Evolutionary conservation across 2,888 invertebrate genomes (phyloP).

Genomic region (Carpatolechia fugitivella): DNA sequence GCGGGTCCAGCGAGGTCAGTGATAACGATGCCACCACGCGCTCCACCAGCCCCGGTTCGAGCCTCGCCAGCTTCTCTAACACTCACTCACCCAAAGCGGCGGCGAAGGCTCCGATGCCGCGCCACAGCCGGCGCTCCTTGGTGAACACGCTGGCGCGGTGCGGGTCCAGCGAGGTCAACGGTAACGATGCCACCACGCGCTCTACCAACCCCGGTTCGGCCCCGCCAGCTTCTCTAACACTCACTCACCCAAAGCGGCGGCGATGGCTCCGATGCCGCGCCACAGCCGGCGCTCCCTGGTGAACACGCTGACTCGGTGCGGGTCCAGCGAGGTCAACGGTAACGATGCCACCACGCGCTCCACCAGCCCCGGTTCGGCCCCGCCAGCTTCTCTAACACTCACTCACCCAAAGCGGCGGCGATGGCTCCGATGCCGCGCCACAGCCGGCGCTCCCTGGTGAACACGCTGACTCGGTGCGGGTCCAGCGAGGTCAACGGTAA

Average conservation of each 20-base stretch:
- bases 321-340: constrained; percentile 64
- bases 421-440: constrained; percentile 71
- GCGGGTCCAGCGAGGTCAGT: constrained; percentile 63
- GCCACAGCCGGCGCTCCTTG: constrained; percentile 57
- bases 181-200: constrained; percentile 79
- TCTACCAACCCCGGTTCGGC: constrained; percentile 81
- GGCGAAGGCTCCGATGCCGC: constrained; percentile 65
- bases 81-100: constrained; percentile 64
- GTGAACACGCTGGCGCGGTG: constrained; percentile 68
- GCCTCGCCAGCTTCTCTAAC: too few species aligned
- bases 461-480: constrained; percentile 65
- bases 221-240: constrained; percentile 82
- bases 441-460: constrained; percentile 53
- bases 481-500: constrained; percentile 64
- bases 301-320: constrained; percentile 65
- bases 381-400: too few species aligned
- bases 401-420: constrained; percentile 63
- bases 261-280: constrained; percentile 68
- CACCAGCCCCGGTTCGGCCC: constrained; percentile 71
- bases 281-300: constrained; percentile 56
- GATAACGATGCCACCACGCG: constrained; percentile 80
- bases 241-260: constrained; percentile 58
- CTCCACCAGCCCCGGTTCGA: constrained; percentile 78
- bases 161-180: constrained; percentile 63
- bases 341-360: constrained; percentile 82